phyloP scores from a whole-genome alignment of 2,113 vertebrate species.

The Psammodynastes pulverulentus region DNA sequence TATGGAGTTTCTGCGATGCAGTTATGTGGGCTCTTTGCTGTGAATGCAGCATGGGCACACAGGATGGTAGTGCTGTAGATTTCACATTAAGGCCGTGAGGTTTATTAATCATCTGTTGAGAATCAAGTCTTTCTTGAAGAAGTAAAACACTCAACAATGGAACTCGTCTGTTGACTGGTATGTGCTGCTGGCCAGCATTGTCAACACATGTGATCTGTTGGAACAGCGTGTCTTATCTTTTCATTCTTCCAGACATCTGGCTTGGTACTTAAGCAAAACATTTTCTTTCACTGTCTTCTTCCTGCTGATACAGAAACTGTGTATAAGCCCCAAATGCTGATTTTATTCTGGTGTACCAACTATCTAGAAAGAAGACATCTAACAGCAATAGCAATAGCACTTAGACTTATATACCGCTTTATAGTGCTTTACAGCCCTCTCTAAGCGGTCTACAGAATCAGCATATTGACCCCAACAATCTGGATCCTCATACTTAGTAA shows the following conservation, averaged over 20 bases:
- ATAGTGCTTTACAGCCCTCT: too few relatives aligned
- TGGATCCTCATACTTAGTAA: too few relatives aligned
- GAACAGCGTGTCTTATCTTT: not conserved
- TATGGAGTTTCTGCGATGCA: not conserved
- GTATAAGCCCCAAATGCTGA: not conserved
- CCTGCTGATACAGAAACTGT: not conserved
- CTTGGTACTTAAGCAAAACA: conserved; percentile 16
- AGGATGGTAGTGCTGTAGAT: not conserved
- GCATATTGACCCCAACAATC: too few relatives aligned
- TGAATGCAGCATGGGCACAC: not conserved
- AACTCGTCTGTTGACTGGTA: fast-evolving
- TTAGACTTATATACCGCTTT: too few relatives aligned
- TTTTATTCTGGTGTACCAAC: not conserved
- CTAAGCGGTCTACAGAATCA: too few relatives aligned
- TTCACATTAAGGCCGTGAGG: not conserved
- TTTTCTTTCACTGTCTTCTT: not conserved
- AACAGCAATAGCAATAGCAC: too few relatives aligned
- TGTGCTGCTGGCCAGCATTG: conserved; percentile 6
- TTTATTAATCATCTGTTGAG: not conserved
- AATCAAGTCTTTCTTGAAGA: fast-evolving
- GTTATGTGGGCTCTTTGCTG: not conserved
- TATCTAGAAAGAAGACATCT: not conserved
- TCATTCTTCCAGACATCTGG: conserved; percentile 24
- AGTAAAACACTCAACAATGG: fast-evolving
- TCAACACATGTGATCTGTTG: conserved; percentile 1